Evolutionary conservation across 2,113 vertebrate genomes (phyloP), one percentile per base, ranked within the genome.

Genomic region (Thomomys bottae): DNA sequence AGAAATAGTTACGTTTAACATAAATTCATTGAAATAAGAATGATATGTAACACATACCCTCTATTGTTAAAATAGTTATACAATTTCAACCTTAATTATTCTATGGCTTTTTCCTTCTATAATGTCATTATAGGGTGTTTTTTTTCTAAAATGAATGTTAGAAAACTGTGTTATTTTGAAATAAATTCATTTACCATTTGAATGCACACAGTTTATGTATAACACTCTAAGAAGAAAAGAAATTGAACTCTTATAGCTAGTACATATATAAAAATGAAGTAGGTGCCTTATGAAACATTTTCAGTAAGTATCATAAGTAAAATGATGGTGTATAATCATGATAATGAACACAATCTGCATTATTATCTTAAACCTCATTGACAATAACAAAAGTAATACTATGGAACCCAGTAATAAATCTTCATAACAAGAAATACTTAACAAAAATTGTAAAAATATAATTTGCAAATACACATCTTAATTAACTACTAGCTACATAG

Each of bases 141-240:
- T 89, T 88, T 94, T 68, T 67, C 61, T 92, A 45, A 73, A 61
- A 30, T 91, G 8, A 11, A 30, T 70, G 75, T 75, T 75, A 49
- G 45, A 34, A 91, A 73, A 40, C 15, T 91, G 26, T 59, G 36
- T 24, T 11, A 17, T 79, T 88, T 72, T 61, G 36, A 21, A 79
- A 20, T n/a, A 64, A 94, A 79, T 61, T 18, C 36, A 75, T 89
- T 93, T 90, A 77, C 70, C 61, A 90, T 63, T 49, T 93, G 28
- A 87, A 76, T 80, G 36, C 8, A 82, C 20, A 61, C 32, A 80
- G 59, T 32, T 79, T 84, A 80, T 79, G 30, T 59, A 61, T 1
- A 81, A 3, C 38, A 84, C 18, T 7, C 5, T 28, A 82, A 66
- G 40, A 85, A 84, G 30, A 91, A 94, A 94, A 83, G 17, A 87